Evolutionary conservation across 2,113 vertebrate genomes (phyloP), one percentile per base, ranked within the genome.

Genomic region (Corydoras maculifer): DNA sequence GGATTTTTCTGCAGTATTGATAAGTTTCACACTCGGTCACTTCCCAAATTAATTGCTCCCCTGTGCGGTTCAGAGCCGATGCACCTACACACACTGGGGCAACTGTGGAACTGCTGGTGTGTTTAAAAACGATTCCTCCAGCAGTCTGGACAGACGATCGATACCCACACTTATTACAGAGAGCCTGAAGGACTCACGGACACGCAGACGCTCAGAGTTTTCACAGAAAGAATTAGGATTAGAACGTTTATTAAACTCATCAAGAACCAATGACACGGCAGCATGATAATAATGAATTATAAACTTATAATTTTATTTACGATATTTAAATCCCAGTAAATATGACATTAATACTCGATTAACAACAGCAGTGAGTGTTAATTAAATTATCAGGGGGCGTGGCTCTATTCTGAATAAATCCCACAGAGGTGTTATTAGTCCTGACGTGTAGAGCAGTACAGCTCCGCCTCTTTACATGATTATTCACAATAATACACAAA

Each of bases 111-210:
- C 54, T 32, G 63, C 4, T 5, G 54, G 58, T 43, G n/a, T 53
- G 25, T 67, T 43, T 61, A 57, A 32, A 67, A 55, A 50, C 13
- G 65, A 57, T 67, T 15, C 31, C 57, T 66, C 64, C 62, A 14
- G 30, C 18, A 51, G 63, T 49, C 58, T 60, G n/a, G 63, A 65
- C 32, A 50, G 63, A 18, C 48, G n/a, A 61, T 73, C 71, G 53
- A 66, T 73, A 72, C 43, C 53, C 43, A 51, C 43, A n/a, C 62
- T 65, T 62, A 72, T 72, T 72, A 72, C 55, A 59, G 12, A 59
- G 31, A 65, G 57, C 62, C 62, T 25, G 14, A 68, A 10, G 62
- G 55, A 65, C 5, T 50, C 43, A 35, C 18, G 70, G 30, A 11
- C 54, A 72, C 62, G 14, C 10, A 18, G 14, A 72, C n/a, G 12